Percentiles rank a stretch among this genome's conserved stretches.
Conservation (phyloP, 2,113 vertebrate genomes). For the Willisornis vidua region DNA sequence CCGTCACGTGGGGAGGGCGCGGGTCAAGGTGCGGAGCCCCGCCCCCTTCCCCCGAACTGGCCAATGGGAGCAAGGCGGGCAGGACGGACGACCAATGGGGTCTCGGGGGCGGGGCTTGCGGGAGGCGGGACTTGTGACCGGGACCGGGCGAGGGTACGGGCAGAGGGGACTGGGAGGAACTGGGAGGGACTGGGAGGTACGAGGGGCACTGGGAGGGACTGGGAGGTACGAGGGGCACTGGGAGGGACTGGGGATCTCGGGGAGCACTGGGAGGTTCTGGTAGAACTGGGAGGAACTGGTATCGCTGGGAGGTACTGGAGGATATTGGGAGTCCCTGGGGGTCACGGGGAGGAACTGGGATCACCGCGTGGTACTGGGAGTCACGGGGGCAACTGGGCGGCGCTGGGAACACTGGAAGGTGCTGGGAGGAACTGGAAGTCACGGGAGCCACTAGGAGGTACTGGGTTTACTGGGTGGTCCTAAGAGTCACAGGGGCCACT, state of each 20-base stretch:
- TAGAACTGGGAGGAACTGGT: background rate
- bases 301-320: background rate
- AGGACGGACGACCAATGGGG: too few relatives aligned
- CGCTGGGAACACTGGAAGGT: background rate
- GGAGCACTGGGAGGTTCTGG: background rate
- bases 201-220: background rate
- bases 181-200: background rate
- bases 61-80: too few relatives aligned
- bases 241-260: background rate
- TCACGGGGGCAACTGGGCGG: background rate
- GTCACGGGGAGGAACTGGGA: background rate
- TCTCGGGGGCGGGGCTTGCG: too few relatives aligned
- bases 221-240: background rate
- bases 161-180: background rate
- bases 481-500: background rate
- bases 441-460: background rate
- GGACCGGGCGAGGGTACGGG: background rate
- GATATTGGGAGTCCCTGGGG: background rate
- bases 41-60: too few relatives aligned
- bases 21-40: too few relatives aligned
- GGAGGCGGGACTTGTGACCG: background rate
- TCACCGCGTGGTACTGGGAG: background rate
- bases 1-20: too few relatives aligned
- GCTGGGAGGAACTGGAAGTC: background rate
- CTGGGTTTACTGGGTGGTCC: background rate